phyloP scores from a whole-genome alignment of 2,888 invertebrate genomes.

The Phorcus lineatus region DNA sequence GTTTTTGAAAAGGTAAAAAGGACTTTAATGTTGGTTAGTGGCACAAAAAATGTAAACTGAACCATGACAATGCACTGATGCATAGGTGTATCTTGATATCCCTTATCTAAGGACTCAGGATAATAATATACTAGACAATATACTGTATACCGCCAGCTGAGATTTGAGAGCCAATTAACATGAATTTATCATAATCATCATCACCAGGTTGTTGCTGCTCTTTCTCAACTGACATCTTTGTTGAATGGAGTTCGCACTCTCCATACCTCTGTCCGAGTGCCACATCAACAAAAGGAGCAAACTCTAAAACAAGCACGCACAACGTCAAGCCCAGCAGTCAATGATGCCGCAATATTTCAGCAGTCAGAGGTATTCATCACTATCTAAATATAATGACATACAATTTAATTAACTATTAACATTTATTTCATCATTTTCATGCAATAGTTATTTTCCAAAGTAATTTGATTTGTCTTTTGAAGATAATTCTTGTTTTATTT shows the following conservation, averaged over 20 bases:
- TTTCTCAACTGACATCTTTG: conserved; percentile 47
- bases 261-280: conserved; percentile 14
- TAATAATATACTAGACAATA: no score
- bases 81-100: no score
- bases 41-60: no score
- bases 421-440: not conserved
- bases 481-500: not conserved
- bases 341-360: not conserved
- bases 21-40: no score
- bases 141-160: no score
- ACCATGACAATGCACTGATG: no score
- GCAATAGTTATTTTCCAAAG: not conserved
- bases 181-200: not conserved
- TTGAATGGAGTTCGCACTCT: conserved; percentile 39
- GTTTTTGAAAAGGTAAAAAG: no score
- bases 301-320: not conserved
- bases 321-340: not conserved
- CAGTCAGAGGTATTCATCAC: not conserved
- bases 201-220: conserved; percentile 41
- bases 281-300: conserved; percentile 4
- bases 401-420: not conserved
- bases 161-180: no score
- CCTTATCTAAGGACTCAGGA: no score
- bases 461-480: not conserved
- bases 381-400: not conserved